These are phyloP conservation scores for Sparidentex hasta DNA, from an alignment of 2,797 vertebrate species.

Conservation along the genomic window DNA sequence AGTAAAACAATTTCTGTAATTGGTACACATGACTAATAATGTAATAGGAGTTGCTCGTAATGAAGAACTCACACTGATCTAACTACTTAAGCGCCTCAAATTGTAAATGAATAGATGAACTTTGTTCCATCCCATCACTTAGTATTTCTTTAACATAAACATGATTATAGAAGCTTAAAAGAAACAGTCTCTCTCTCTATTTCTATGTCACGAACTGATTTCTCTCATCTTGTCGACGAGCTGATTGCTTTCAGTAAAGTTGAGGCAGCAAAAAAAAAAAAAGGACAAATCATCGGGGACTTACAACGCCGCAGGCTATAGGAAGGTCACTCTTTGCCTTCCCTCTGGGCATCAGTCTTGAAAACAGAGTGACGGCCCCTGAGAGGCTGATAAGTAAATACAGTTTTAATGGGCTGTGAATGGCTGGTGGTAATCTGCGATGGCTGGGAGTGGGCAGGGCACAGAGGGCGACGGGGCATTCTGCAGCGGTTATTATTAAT, in stretches of 20 bases:
- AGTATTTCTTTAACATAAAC: too few species aligned
- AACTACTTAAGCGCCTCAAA: too few species aligned
- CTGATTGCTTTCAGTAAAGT: constrained; percentile 36
- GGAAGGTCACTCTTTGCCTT: constrained; percentile 82
- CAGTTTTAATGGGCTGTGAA: constrained; percentile 85
- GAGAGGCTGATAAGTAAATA: constrained; percentile 87
- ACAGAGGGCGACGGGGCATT: constrained; percentile 75
- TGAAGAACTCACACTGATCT: too few species aligned
- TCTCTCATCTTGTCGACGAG: constrained; percentile 7
- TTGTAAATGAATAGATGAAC: too few species aligned
- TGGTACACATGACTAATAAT: too few species aligned
- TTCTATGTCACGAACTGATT: too few species aligned
- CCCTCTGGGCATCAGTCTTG: constrained; percentile 79
- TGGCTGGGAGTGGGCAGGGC: constrained; percentile 69
- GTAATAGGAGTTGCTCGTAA: too few species aligned
- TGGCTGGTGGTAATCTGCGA: constrained; percentile 82
- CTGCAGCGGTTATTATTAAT: constrained; percentile 84
- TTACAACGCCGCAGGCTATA: constrained; percentile 51
- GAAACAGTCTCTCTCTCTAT: constrained; percentile 16
- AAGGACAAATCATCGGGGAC: constrained; percentile 50
- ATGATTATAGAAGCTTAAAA: background rate
- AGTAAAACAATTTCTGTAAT: too few species aligned
- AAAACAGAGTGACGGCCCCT: constrained; percentile 81
- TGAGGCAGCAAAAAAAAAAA: constrained; percentile 35
- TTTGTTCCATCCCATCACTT: too few species aligned